Evolutionary conservation across 1,140 invertebrate genomes (phyloP).

Genomic region (Eriosoma lanigerum): DNA sequence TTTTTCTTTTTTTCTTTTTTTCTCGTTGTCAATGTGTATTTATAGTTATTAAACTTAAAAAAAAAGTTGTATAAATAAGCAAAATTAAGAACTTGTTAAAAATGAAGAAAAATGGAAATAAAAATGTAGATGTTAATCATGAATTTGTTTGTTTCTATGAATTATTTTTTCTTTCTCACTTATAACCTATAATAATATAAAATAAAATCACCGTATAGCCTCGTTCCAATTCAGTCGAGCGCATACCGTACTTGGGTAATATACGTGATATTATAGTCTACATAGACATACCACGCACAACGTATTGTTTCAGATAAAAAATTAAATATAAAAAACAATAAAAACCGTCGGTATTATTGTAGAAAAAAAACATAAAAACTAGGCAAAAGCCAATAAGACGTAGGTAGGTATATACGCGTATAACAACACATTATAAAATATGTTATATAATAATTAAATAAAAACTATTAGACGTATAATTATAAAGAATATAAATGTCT

Average conservation of each 20-base stretch:
- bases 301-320: background rate
- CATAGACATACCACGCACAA: background rate
- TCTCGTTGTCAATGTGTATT: slow-evolving; percentile 5
- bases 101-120: slow-evolving; percentile 27
- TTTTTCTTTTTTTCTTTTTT: background rate
- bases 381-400: background rate
- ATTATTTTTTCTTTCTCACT: background rate
- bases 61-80: slow-evolving; percentile 24
- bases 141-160: background rate
- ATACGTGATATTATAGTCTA: background rate
- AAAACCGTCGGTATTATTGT: background rate
- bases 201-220: slow-evolving; percentile 5
- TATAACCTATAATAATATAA: background rate
- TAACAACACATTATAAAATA: background rate
- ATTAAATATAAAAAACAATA: too few relatives aligned
- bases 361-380: too few relatives aligned
- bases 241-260: slow-evolving; percentile 26
- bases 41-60: background rate
- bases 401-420: background rate
- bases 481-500: too few relatives aligned
- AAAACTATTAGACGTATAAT: too few relatives aligned
- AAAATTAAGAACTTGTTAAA: slow-evolving; percentile 17
- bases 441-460: too few relatives aligned
- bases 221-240: slow-evolving; percentile 41
- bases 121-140: slow-evolving; percentile 16